Base-by-base conservation (phyloP, 2,797 vertebrate genomes). In the Sebastes dallii region DNA sequence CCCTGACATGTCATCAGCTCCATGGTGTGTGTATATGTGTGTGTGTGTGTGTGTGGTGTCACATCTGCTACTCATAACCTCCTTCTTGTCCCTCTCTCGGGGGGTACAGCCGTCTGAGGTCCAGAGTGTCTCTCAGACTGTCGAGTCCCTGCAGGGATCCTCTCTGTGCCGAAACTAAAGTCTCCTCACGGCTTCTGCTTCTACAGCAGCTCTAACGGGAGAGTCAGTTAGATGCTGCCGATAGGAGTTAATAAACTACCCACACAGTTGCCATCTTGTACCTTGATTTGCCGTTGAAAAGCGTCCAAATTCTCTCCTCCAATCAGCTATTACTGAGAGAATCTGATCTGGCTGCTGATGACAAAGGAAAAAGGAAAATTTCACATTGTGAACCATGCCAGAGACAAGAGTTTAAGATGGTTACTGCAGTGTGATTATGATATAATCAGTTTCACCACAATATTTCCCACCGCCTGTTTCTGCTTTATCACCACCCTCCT, bases 61-160 rank as follows among this genome's bases (percentile, higher is more conserved):
- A 88, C 90, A 93, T 94, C 88, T 93, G 90, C 85, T 86, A 36
- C 80, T 83, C 61, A 91, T 91, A 90, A 84, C 74, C 67, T 79
- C 69, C 34, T 32, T 14, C 80, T 61, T 61, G 83, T 83, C 85
- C 66, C 66, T 70, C 71, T 83, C 52, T 70, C 10, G 1, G 60
- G 46, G 73, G 75, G 64, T 78, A 30, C 46, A 73, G 77, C 70
- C 75, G 77, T 84, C 65, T 61, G 73, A 75, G 75, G 56, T 82
- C 64, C 65, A 32, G 71, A 58, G 54, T 4, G 32, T 69, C 83
- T 71, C 66, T 72, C 79, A 75, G 74, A 68, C 62, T 66, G 66
- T 55, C 3, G 46, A 34, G 25, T 72, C 58, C 58, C 81, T 81
- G 68, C 70, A 34, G 78, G 59, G 46, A 70, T 76, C 68, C 66